Evolutionary conservation across 1,140 invertebrate species (phyloP), one percentile per base, ranked within the genome.

Genomic region (Solenopsis fugax): DNA sequence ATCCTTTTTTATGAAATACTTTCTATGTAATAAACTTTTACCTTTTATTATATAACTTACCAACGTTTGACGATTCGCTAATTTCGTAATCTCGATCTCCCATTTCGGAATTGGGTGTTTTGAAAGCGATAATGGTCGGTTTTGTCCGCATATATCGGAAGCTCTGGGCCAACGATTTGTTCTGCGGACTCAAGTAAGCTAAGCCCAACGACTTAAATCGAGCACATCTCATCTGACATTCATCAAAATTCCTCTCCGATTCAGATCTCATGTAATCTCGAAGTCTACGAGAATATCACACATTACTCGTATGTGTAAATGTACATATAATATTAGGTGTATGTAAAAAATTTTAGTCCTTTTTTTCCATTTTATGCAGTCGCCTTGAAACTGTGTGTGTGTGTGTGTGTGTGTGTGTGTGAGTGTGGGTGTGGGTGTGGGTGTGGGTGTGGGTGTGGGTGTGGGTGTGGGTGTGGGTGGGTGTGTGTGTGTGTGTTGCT

Each of bases 81-180:
- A 95, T 92, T 29, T 96, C 94, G 52, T 96, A 93, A 88, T 97
- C 96, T 67, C 96, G 93, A 88, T 97, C 96, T 67, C 96, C 96
- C 87, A 96, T 96, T 90, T 97, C 97, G 60, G 97, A 89, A 94
- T 97, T 97, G 4, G 97, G 97, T 3, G 97, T 97, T 94, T 98
- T 97, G 89, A 98, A 98, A 1, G 97, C 97, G 56, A 98, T 98
- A 64, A 98, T 98, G 0, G 97, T 98, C 1, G 98, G 98, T 92
- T 98, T 98, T 69, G 97, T 97, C 54, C 98, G 95, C 97, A 98
- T 98, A 92, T 98, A 98, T 29, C 97, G 96, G 93, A 98, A 98
- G 92, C 97, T 97, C 91, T 98, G 97, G 1, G 97, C 97, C 71
- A 98, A 93, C 18, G 96, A 97, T 91, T 97, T 97, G 91, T 98